These are phyloP conservation scores for Myocastor coypus DNA, from an alignment of 2,113 vertebrate species.

Conservation along the genomic window DNA sequence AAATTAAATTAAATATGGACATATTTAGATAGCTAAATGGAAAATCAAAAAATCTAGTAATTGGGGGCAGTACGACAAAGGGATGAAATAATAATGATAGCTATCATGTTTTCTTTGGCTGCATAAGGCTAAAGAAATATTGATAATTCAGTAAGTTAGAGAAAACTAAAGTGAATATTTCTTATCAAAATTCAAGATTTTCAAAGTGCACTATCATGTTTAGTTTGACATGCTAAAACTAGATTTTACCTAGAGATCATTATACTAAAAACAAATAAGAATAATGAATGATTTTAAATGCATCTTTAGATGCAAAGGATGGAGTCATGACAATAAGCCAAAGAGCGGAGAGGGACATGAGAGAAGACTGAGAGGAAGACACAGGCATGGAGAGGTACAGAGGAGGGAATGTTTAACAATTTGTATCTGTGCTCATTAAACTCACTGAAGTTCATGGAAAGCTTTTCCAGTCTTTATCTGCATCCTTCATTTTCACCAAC, in stretches of 20 bases:
- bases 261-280: background rate
- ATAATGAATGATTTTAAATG: background rate
- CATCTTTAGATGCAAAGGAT: background rate
- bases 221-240: background rate
- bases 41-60: background rate
- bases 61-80: background rate
- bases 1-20: conserved; percentile 34
- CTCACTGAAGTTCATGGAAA: background rate
- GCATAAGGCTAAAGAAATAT: conserved; percentile 6
- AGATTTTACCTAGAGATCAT: background rate
- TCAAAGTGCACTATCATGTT: background rate
- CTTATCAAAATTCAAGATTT: background rate
- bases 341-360: background rate
- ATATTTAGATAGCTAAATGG: conserved; percentile 1
- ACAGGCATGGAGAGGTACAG: accelerated
- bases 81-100: background rate
- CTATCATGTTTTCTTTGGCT: background rate
- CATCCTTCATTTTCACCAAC: background rate
- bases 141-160: background rate
- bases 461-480: background rate
- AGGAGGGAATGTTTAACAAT: background rate
- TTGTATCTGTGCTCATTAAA: background rate
- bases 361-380: background rate
- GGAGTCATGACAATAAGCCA: background rate
- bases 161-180: background rate